Conservation (phyloP, 2,888 invertebrate species). For the Melanostoma scalare region DNA sequence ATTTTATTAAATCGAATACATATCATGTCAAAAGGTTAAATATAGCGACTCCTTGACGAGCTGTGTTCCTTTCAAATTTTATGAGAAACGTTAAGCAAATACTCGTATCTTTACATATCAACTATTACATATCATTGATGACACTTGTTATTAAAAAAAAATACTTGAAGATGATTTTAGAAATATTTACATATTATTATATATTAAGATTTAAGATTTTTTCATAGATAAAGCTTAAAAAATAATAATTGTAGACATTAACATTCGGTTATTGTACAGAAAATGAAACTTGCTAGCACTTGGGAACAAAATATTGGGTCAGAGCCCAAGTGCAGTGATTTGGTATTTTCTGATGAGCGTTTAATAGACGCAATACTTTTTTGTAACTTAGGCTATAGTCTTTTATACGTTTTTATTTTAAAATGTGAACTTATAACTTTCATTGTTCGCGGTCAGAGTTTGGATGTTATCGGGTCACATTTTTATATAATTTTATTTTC, state of each 20-base stretch:
- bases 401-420: conserved; percentile 20
- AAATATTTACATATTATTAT: conserved; percentile 62
- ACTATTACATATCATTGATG: conserved; percentile 56
- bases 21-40: conserved; percentile 46
- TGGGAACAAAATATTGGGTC: conserved; percentile 59
- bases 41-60: conserved; percentile 38
- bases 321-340: conserved; percentile 60
- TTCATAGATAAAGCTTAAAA: conserved; percentile 9
- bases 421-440: conserved; percentile 48
- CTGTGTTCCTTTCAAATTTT: conserved; percentile 57
- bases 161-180: conserved; percentile 32
- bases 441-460: conserved; percentile 49
- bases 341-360: conserved; percentile 18
- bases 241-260: not conserved
- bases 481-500: conserved; percentile 33
- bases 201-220: conserved; percentile 40
- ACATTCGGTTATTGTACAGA: not conserved
- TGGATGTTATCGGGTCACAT: conserved; percentile 49
- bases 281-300: conserved; percentile 60
- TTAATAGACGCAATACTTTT: conserved; percentile 3
- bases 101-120: conserved; percentile 55
- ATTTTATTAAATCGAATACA: conserved; percentile 43
- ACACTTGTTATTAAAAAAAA: conserved; percentile 47
- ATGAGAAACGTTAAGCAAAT: conserved; percentile 44
- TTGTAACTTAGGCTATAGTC: conserved; percentile 1